Base-by-base conservation (phyloP, 2,888 invertebrate species). In the Ichneumon xanthorius region DNA sequence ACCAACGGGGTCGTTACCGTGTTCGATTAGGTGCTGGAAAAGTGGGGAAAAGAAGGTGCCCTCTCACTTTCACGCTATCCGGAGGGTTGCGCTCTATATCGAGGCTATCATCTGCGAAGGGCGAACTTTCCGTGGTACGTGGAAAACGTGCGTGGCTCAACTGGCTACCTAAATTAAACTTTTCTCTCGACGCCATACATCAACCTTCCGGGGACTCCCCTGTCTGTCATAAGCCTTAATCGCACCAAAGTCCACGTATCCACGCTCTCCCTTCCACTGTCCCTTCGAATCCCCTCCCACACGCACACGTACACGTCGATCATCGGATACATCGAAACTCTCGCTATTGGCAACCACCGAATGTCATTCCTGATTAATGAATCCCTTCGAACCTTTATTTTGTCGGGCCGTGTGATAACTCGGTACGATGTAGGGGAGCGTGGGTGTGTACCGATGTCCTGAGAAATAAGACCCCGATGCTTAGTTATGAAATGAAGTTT, bases 361-460 rank as follows among this genome's bases (percentile, higher is more conserved):
- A 61, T 61, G 9, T 37, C 16, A 22, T 80, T 61, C 22, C 80
- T 71, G 86, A 55, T 78, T 80, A 55, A 79, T 71, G 63, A 61
- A 61, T 45, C 48, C 45, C 26, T 48, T 61, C 45, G 63, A 37
- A 61, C 22, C 2, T 53, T 37, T 16, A 16, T 58, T 58, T 26
- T 14, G 26, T 55, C 19, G 19, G 55, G 3, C 22, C 9, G 55
- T 55, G n/a, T 19, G 55, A 55, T 55, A 55, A 40, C 40, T 40
- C 40, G 40, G 40, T 11, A 11, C 9, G 11, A 40, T 11, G 40
- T 11, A 11, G 11, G 11, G 11, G 11, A 40, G 40, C 40, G 40
- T 40, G 11, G 11, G 40, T 3, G 40, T 11, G 11, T 16, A 48
- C 16, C 16, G 16, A 11, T 4, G 45, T 48, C 45, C 16, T 16